Evolutionary conservation across 2,888 invertebrate genomes (phyloP).

Genomic region (Xanthorhoe designata): DNA sequence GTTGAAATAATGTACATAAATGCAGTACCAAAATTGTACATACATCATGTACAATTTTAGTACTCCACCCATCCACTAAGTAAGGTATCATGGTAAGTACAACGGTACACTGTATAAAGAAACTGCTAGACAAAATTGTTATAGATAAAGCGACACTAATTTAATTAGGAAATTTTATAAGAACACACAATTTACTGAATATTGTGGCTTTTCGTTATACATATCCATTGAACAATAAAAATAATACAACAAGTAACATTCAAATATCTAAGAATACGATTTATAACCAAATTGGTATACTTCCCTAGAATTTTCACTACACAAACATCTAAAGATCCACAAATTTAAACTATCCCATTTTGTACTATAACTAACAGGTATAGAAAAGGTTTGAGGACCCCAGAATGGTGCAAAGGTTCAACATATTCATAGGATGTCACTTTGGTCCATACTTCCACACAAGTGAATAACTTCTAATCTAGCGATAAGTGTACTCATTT

Average conservation of each 20-base stretch:
- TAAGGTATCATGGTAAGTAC: too few species aligned
- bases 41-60: too few species aligned
- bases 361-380: conserved; percentile 1
- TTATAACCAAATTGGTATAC: neutral
- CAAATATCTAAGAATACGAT: neutral
- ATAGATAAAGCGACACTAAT: too few species aligned
- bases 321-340: neutral
- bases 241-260: neutral
- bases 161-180: neutral
- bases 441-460: conserved; percentile 16
- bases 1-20: too few species aligned
- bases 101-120: too few species aligned
- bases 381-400: neutral
- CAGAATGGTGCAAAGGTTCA: neutral
- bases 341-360: neutral
- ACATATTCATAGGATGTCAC: conserved; percentile 14
- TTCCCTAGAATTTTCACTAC: neutral
- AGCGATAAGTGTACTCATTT: too few species aligned
- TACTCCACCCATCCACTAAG: too few species aligned
- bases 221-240: too few species aligned
- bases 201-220: neutral
- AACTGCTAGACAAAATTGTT: too few species aligned
- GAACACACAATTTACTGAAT: neutral
- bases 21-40: too few species aligned
- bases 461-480: neutral